Percentiles rank a stretch among this genome's conserved stretches.
phyloP scores from a whole-genome alignment of 2,113 vertebrate genomes.

The Erythrolamprus reginae region DNA sequence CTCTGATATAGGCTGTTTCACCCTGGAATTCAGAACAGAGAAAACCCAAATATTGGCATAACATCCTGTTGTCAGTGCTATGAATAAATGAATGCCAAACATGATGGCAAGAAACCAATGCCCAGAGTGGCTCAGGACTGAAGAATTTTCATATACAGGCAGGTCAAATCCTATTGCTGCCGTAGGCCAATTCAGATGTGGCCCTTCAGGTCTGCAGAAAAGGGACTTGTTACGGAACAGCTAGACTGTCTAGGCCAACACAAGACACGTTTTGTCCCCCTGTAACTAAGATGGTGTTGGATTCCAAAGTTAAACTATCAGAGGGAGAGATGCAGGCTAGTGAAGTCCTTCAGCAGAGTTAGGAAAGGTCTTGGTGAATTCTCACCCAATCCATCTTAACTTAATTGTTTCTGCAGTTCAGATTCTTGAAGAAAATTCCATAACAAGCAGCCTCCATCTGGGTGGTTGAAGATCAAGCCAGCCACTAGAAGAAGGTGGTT shows the following conservation, averaged over 20 bases:
- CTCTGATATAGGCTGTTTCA: conserved; percentile 86
- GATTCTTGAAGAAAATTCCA: conserved; percentile 17
- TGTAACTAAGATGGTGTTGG: background rate
- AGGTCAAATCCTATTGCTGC: background rate
- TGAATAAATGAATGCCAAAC: conserved; percentile 19
- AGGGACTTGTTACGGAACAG: background rate
- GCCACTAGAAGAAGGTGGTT: conserved; percentile 2
- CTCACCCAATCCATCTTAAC: conserved; percentile 5
- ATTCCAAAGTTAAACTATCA: conserved; percentile 14
- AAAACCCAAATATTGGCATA: conserved; percentile 29
- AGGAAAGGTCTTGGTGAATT: conserved; percentile 6
- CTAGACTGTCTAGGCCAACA: background rate
- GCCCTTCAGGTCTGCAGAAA: background rate
- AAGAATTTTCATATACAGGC: background rate
- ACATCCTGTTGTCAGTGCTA: conserved; percentile 5
- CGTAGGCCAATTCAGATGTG: background rate
- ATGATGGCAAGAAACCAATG: background rate
- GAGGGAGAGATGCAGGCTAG: background rate
- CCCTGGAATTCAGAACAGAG: conserved; percentile 70
- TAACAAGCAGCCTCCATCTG: background rate
- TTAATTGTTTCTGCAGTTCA: background rate
- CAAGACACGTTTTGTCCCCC: background rate
- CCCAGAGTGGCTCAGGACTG: background rate
- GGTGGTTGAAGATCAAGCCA: conserved; percentile 7
- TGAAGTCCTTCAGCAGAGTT: background rate